Evolutionary conservation across 2,113 vertebrate species (phyloP), one percentile per base, ranked within the genome.

Genomic region (Sapayoa aenigma): DNA sequence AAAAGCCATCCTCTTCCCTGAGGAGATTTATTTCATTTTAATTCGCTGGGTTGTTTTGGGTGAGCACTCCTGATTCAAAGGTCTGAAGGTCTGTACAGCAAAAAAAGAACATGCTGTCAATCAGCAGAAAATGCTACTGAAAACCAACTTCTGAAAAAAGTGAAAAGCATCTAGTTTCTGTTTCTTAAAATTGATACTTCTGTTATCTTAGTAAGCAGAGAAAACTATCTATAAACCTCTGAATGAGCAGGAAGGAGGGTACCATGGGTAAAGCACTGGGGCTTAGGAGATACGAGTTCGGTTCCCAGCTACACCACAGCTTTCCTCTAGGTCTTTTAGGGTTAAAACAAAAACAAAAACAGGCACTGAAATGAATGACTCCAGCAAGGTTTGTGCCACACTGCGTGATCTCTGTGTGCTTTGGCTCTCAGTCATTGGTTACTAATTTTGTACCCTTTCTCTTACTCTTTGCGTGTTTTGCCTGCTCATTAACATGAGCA

Each of bases 211-310:
- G 73, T 89, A 94, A 95, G 89, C 91, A 96, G 89, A 87, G 67
- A 82, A 89, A 94, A 92, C 59, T 89, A 93, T 93, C 84, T 84
- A 66, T 74, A 78, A 85, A 73, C 28, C 85, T 82, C 47, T 59
- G 80, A 93, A 95, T 90, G 86, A 90, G 93, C 95, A 95, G 94
- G 96, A 97, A 97, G 67, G 92, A 93, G 94, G 31, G 91, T 95
- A 88, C 94, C 88, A 92, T 90, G 95, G 83, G 90, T 96, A 96
- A 91, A 75, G 56, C n/a, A 81, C 79, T 94, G 69, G 89, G 35
- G 69, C 82, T 92, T 62, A 55, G 66, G 74, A 94, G 92, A 95
- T 95, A 90, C 0, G 68, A 41, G 44, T 89, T 97, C 79, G 75
- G 88, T 77, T 90, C 77, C 92, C 74, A 94, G 55, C 75, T 90